These are phyloP conservation scores for Rousettus madagascariensis DNA, from an alignment of 2,797 vertebrate species.

Conservation along the genomic window DNA sequence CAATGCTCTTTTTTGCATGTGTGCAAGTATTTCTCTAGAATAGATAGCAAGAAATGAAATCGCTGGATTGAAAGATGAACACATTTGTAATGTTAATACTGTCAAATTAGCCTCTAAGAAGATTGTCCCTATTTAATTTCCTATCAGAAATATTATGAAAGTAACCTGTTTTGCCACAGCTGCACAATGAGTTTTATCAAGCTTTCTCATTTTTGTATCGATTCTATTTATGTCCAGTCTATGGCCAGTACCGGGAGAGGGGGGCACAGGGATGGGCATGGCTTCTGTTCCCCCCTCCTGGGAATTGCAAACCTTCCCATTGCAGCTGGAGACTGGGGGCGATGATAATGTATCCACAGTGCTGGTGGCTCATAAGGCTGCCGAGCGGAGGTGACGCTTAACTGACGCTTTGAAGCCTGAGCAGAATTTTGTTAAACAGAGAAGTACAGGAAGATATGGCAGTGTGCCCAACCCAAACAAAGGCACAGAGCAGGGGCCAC, in stretches of 20 bases:
- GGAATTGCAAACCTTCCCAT: not conserved
- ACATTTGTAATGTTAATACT: not conserved
- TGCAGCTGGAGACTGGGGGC: not conserved
- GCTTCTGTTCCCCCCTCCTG: not conserved
- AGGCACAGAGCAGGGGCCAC: not conserved
- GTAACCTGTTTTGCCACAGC: not conserved
- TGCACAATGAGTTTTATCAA: not conserved
- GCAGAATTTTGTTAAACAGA: not conserved
- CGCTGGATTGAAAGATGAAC: not conserved
- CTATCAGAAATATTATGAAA: not conserved
- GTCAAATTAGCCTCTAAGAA: slow-evolving; percentile 30
- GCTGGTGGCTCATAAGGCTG: not conserved
- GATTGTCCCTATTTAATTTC: slow-evolving; percentile 21
- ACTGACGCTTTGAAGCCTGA: not conserved
- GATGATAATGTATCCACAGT: not conserved
- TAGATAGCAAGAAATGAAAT: not conserved
- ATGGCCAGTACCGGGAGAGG: not conserved
- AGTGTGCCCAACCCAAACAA: not conserved
- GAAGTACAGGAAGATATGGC: not conserved
- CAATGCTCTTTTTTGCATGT: not conserved
- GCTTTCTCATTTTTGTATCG: not conserved
- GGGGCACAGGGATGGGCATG: not conserved
- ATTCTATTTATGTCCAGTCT: not conserved
- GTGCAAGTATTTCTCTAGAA: not conserved
- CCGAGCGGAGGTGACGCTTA: not conserved